phyloP scores from a whole-genome alignment of 2,888 invertebrate species.

The Troglohyphantes excavatus region DNA sequence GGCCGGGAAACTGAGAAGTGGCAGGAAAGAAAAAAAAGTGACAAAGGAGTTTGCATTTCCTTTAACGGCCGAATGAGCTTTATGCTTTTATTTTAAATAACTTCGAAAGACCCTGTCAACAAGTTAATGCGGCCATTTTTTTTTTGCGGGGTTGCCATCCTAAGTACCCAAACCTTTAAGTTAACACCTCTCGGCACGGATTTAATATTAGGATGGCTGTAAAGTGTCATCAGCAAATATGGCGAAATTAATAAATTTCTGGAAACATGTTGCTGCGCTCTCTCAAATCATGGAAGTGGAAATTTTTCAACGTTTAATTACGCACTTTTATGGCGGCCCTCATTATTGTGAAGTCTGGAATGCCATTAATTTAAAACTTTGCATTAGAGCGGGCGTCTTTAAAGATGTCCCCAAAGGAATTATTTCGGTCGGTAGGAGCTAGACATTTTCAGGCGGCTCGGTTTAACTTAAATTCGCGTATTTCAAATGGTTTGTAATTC shows the following conservation, averaged over 20 bases:
- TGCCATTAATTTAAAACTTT: constrained; percentile 53
- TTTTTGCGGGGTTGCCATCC: background rate
- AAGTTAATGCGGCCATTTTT: constrained; percentile 59
- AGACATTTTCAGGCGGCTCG: background rate
- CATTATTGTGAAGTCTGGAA: constrained; percentile 21
- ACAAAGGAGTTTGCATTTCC: constrained; percentile 58
- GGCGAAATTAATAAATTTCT: constrained; percentile 54
- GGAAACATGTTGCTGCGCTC: constrained; percentile 8
- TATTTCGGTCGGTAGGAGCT: background rate
- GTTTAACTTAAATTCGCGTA: background rate
- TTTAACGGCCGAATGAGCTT: constrained; percentile 42
- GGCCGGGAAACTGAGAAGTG: background rate
- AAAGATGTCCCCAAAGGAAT: background rate
- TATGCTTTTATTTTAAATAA: constrained; percentile 48
- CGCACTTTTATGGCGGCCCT: background rate
- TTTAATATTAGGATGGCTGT: constrained; percentile 15
- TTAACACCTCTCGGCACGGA: constrained; percentile 17
- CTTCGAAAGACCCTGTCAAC: constrained; percentile 48
- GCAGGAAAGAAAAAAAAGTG: constrained; percentile 39
- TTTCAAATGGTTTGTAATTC: background rate
- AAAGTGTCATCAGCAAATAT: constrained; percentile 42
- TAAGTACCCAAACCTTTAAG: background rate
- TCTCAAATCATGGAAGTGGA: background rate
- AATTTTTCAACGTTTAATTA: constrained; percentile 61
- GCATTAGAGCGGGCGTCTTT: constrained; percentile 1